phyloP scores from a whole-genome alignment of 2,797 vertebrate species.

The Lutjanus argentimaculatus region DNA sequence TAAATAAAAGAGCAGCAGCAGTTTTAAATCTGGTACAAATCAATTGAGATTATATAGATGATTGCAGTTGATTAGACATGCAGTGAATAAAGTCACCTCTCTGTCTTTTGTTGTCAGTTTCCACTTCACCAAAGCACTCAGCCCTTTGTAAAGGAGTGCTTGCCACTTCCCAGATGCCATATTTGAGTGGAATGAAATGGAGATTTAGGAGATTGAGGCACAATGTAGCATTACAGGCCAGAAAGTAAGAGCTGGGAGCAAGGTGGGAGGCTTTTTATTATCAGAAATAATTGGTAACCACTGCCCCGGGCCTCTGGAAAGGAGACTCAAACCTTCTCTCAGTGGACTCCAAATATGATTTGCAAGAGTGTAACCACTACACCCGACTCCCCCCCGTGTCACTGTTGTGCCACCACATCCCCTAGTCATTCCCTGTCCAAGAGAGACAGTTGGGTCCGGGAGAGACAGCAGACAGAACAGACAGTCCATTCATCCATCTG shows the following conservation, averaged over 20 bases:
- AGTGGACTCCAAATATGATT: constrained; percentile 36
- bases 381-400: constrained; percentile 24
- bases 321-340: constrained; percentile 35
- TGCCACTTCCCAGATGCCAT: constrained; percentile 33
- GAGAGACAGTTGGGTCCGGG: constrained; percentile 61
- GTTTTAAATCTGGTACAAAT: constrained; percentile 54
- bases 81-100: constrained; percentile 42
- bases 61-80: constrained; percentile 49
- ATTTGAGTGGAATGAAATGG: constrained; percentile 35
- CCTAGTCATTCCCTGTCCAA: constrained; percentile 48
- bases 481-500: constrained; percentile 79
- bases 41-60: constrained; percentile 45
- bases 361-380: constrained; percentile 51
- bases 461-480: constrained; percentile 76
- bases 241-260: constrained; percentile 40
- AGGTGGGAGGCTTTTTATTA: constrained; percentile 50
- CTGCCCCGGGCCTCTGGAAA: constrained; percentile 33
- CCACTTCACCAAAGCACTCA: constrained; percentile 45
- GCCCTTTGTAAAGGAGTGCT: constrained; percentile 29
- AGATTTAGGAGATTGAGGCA: constrained; percentile 27
- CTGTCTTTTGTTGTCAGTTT: constrained; percentile 44
- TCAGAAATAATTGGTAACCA: constrained; percentile 50
- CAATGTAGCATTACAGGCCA: constrained; percentile 33
- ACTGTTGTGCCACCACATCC: constrained; percentile 45
- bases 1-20: constrained; percentile 32